Evolutionary conservation across 2,113 vertebrate species (phyloP).

Genomic region (Gopherus evgoodei): DNA sequence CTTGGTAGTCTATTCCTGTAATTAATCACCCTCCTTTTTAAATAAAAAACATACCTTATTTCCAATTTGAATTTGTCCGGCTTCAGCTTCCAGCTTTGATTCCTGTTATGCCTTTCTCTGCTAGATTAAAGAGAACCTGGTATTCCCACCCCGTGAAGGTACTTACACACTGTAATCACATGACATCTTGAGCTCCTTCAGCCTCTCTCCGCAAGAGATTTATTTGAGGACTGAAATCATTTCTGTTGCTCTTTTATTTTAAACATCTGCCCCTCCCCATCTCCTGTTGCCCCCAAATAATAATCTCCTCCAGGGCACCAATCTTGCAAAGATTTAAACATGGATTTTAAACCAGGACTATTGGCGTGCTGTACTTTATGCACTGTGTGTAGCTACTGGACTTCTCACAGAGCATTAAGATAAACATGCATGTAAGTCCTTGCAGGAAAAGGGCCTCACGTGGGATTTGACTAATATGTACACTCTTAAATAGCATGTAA

Average conservation of each 20-base stretch:
- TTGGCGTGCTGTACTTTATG: not conserved
- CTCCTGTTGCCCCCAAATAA: not conserved
- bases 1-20: not conserved
- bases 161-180: not conserved
- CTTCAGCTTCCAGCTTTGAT: not conserved
- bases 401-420: not conserved
- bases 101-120: not conserved
- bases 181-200: not conserved
- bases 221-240: conserved; percentile 16
- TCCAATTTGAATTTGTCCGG: not conserved
- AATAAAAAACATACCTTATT: not conserved
- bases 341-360: not conserved
- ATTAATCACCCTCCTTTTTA: not conserved
- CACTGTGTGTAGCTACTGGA: not conserved
- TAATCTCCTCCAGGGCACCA: not conserved
- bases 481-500: not conserved
- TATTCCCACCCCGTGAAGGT: not conserved
- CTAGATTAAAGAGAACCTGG: conserved; percentile 1
- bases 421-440: not conserved
- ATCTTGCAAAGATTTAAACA: not conserved
- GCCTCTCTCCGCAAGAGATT: not conserved
- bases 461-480: not conserved
- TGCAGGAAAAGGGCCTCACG: not conserved
- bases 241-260: not conserved
- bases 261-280: not conserved